Percentiles rank a stretch among this genome's conserved stretches.
These are phyloP conservation scores for Isichthys henryi DNA, from an alignment of 2,113 vertebrate species.

Conservation along the genomic window DNA sequence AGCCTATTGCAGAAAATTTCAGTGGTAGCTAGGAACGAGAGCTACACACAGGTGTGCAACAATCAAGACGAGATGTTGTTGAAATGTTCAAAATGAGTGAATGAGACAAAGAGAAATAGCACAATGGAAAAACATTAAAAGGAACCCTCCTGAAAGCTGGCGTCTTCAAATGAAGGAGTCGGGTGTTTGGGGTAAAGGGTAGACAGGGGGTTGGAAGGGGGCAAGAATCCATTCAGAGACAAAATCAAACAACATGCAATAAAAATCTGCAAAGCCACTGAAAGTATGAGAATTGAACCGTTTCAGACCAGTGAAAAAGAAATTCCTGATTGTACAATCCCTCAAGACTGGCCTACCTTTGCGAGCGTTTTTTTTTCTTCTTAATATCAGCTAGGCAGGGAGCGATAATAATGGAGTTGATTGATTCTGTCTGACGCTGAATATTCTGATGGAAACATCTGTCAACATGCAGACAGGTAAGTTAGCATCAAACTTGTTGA, in stretches of 20 bases:
- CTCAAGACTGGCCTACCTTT: conserved; percentile 70
- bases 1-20: background rate
- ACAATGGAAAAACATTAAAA: conserved; percentile 48
- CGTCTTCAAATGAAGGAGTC: conserved; percentile 34
- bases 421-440: conserved; percentile 57
- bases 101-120: conserved; percentile 54
- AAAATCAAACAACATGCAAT: conserved; percentile 65
- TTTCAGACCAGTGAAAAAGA: conserved; percentile 60
- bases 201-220: conserved; percentile 4
- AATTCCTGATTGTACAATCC: conserved; percentile 61
- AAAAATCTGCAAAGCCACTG: conserved; percentile 58
- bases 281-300: conserved; percentile 53
- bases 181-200: conserved; percentile 8
- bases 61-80: conserved; percentile 44
- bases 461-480: conserved; percentile 72
- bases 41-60: conserved; percentile 42
- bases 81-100: conserved; percentile 47
- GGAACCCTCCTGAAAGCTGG: conserved; percentile 46
- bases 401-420: conserved; percentile 64
- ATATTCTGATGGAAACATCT: conserved; percentile 71
- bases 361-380: conserved; percentile 68
- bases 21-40: conserved; percentile 43
- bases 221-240: conserved; percentile 31
- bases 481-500: conserved; percentile 53
- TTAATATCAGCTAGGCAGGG: conserved; percentile 69